Percentiles rank a stretch among this genome's conserved stretches.
Evolutionary conservation across 2,888 invertebrate species (phyloP).

Genomic region (Megamerina dolium): DNA sequence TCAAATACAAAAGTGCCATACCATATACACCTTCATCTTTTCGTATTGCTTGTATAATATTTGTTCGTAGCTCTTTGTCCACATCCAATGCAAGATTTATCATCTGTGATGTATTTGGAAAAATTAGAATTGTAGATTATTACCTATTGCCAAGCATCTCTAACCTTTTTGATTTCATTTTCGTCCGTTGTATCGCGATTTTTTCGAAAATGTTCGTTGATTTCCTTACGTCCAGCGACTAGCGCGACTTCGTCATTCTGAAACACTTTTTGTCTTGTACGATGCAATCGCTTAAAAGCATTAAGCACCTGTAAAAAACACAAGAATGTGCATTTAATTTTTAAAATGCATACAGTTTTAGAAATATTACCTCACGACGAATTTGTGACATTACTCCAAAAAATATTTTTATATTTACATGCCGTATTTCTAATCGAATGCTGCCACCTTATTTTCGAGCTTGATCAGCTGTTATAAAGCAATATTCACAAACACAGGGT

Average conservation of each 20-base stretch:
- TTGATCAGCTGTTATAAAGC: too few relatives aligned
- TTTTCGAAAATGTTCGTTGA: conserved; percentile 70
- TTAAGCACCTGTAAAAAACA: conserved; percentile 55
- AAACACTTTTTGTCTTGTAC: conserved; percentile 62
- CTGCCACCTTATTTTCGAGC: too few relatives aligned
- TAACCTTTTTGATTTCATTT: conserved; percentile 60
- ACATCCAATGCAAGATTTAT: conserved; percentile 63
- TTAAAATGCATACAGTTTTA: too few relatives aligned
- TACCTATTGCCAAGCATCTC: neutral
- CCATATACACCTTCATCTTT: conserved; percentile 63
- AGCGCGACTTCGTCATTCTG: conserved; percentile 60
- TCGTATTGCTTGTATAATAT: conserved; percentile 67
- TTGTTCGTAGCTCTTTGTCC: conserved; percentile 63
- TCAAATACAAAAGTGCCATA: too few relatives aligned
- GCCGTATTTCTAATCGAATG: too few relatives aligned
- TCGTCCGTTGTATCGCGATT: conserved; percentile 58
- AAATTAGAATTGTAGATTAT: too few relatives aligned
- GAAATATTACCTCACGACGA: conserved; percentile 33
- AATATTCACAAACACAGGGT: too few relatives aligned
- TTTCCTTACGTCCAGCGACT: conserved; percentile 59
- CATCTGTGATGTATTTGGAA: too few relatives aligned
- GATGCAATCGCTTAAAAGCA: conserved; percentile 67
- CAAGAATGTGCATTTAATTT: too few relatives aligned
- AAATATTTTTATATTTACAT: neutral
- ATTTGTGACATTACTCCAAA: conserved; percentile 30